Percentiles rank a stretch among this genome's conserved stretches.
Conservation (phyloP, 2,888 invertebrate species). For the Bibio marci region DNA sequence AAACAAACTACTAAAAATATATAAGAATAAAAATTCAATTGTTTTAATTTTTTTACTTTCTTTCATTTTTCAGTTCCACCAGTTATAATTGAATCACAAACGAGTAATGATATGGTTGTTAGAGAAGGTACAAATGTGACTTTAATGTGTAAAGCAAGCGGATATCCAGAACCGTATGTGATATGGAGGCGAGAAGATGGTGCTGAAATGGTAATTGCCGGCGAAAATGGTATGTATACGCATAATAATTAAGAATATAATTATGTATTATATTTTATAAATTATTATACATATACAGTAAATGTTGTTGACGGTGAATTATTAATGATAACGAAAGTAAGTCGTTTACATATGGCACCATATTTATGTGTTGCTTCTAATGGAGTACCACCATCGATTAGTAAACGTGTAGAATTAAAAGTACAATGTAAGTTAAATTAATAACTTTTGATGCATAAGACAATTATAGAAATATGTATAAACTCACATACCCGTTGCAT, state of each 20-base stretch:
- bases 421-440: conserved; percentile 57
- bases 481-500: no score
- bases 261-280: background rate
- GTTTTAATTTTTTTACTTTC: no score
- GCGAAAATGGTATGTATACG: conserved; percentile 54
- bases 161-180: conserved; percentile 81
- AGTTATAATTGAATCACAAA: conserved; percentile 72
- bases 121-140: conserved; percentile 79
- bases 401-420: conserved; percentile 64
- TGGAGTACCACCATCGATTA: conserved; percentile 80
- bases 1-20: no score
- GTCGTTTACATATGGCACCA: conserved; percentile 81
- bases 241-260: background rate
- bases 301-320: conserved; percentile 78
- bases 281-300: conserved; percentile 35
- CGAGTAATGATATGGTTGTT: conserved; percentile 83
- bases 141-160: conserved; percentile 70
- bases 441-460: background rate
- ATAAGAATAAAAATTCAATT: no score
- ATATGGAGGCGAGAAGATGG: conserved; percentile 87
- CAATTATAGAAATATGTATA: background rate
- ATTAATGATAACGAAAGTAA: conserved; percentile 71
- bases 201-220: conserved; percentile 74
- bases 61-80: conserved; percentile 82
- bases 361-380: conserved; percentile 88